Evolutionary conservation across 2,797 vertebrate genomes (phyloP).

Genomic region (Centroberyx gerrardi): DNA sequence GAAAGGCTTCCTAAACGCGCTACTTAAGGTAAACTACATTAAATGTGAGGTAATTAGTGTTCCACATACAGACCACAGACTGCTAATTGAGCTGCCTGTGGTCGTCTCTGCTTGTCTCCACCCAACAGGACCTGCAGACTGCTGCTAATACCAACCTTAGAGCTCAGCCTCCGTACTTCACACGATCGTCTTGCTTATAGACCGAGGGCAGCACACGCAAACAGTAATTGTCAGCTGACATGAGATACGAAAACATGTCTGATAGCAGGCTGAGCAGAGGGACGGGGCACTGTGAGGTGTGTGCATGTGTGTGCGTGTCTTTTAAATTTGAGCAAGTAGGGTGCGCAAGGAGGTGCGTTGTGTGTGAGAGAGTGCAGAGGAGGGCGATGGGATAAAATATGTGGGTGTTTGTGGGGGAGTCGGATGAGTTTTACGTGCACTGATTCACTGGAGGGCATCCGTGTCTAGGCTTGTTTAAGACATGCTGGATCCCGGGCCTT

Average conservation of each 20-base stretch:
- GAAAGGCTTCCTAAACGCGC: conserved; percentile 65
- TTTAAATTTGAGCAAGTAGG: conserved; percentile 28
- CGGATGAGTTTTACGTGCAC: conserved; percentile 67
- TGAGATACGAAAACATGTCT: conserved; percentile 63
- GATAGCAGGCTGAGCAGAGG: conserved; percentile 36
- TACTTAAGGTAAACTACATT: conserved; percentile 78
- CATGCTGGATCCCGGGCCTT: conserved; percentile 55
- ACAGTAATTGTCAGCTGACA: conserved; percentile 69
- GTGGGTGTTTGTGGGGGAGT: conserved; percentile 78
- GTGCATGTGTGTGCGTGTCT: conserved; percentile 4
- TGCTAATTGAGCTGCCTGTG: conserved; percentile 76
- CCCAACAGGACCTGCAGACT: conserved; percentile 57
- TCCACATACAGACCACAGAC: conserved; percentile 70
- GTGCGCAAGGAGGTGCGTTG: conserved; percentile 45
- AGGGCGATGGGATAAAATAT: conserved; percentile 44
- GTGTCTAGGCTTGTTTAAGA: conserved; percentile 82
- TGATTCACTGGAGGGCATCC: conserved; percentile 74
- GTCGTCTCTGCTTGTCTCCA: conserved; percentile 58
- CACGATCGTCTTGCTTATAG: conserved; percentile 20
- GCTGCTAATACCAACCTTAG: conserved; percentile 45
- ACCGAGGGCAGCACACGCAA: conserved; percentile 36
- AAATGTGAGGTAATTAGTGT: conserved; percentile 77
- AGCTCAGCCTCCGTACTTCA: conserved; percentile 17
- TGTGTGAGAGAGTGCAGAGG: conserved; percentile 35
- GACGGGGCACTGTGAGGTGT: background rate